A percentile compares a stretch with the other conserved stretches of the same genome.
Evolutionary conservation across 2,797 vertebrate genomes (phyloP).

Genomic region (Aeoliscus strigatus): DNA sequence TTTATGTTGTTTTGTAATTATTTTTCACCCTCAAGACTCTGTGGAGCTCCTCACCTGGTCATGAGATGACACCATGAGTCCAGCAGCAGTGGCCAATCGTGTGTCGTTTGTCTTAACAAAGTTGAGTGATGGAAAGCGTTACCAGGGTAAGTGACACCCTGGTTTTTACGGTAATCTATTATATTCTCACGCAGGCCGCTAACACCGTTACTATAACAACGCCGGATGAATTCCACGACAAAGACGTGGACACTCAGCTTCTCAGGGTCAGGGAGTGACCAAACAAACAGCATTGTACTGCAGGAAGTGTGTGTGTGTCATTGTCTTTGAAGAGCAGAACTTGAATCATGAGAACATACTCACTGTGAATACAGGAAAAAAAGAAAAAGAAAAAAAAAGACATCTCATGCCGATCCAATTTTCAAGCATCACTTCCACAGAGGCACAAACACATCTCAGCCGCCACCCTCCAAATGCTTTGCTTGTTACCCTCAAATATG

Average conservation of each 20-base stretch:
- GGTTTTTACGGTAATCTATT: too few relatives aligned
- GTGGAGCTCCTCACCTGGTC: too few relatives aligned
- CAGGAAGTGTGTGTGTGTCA: constrained; percentile 41
- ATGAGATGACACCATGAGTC: too few relatives aligned
- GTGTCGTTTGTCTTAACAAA: too few relatives aligned
- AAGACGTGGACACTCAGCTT: constrained; percentile 16
- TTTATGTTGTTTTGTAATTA: too few relatives aligned
- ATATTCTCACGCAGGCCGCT: too few relatives aligned
- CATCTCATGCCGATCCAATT: constrained; percentile 46
- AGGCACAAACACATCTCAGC: constrained; percentile 41
- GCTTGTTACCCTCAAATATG: constrained; percentile 51
- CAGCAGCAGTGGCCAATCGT: too few relatives aligned
- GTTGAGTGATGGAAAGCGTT: too few relatives aligned
- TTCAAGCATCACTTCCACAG: constrained; percentile 44
- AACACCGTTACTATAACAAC: too few relatives aligned
- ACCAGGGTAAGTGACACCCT: too few relatives aligned
- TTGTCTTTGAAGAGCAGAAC: constrained; percentile 50
- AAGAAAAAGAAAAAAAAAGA: too few relatives aligned
- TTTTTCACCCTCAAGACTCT: too few relatives aligned
- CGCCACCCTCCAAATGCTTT: constrained; percentile 32
- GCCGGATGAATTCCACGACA: constrained; percentile 18
- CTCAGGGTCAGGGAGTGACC: constrained; percentile 13
- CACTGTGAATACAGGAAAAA: constrained; percentile 31
- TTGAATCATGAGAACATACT: constrained; percentile 50
- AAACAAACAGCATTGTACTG: constrained; percentile 35